Conservation (phyloP, 2,113 vertebrate genomes). For the Neofelis nebulosa region DNA sequence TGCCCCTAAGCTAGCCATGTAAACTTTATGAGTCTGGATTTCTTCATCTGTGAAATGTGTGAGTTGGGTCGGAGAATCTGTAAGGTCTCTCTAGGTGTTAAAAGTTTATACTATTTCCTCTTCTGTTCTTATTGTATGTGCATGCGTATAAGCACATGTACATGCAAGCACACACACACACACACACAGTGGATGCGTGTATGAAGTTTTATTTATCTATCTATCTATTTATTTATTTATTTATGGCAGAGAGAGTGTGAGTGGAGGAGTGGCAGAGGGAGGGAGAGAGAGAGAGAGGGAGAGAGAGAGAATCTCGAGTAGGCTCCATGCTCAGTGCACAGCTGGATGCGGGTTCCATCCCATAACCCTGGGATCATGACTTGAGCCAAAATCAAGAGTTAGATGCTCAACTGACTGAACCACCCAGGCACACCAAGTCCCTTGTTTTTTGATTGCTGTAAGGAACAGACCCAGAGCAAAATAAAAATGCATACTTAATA, state of each 20-base stretch:
- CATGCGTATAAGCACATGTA: neutral
- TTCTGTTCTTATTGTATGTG: neutral
- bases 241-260: no score
- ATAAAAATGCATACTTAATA: neutral
- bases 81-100: neutral
- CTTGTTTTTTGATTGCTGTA: neutral
- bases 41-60: constrained; percentile 16
- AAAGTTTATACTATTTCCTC: neutral
- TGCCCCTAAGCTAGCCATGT: neutral
- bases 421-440: neutral
- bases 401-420: no score
- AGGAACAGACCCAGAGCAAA: neutral
- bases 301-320: no score
- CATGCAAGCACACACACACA: neutral
- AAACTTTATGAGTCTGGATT: neutral
- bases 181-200: neutral
- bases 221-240: no score
- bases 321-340: no score
- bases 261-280: no score
- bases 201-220: neutral
- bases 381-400: no score
- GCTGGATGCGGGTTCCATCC: no score
- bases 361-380: no score
- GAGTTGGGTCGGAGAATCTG: neutral
- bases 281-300: no score